Evolutionary conservation across 2,797 vertebrate species (phyloP).

Genomic region (Oryzias sinensis): DNA sequence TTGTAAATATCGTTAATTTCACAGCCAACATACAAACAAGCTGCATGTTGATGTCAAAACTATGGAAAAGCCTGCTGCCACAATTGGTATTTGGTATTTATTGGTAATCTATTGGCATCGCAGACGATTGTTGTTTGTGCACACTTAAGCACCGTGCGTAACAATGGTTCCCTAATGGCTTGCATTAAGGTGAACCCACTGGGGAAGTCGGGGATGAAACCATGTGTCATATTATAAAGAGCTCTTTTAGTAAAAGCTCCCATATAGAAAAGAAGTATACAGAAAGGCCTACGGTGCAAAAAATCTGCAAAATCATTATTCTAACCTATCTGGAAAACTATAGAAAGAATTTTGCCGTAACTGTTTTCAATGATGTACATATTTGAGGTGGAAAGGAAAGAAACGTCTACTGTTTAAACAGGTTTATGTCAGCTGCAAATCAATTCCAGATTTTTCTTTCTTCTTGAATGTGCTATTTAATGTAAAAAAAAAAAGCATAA

Average conservation of each 20-base stretch:
- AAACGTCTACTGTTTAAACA: slow-evolving; percentile 18
- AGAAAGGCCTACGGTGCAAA: slow-evolving; percentile 11
- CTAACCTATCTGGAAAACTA: slow-evolving; percentile 2
- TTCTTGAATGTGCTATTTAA: slow-evolving; percentile 63
- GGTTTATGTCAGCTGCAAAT: slow-evolving; percentile 33
- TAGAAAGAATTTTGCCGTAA: slow-evolving; percentile 5
- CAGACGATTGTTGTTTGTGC: slow-evolving; percentile 51
- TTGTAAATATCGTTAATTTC: slow-evolving; percentile 64
- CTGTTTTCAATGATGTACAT: slow-evolving; percentile 28
- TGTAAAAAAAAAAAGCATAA: slow-evolving; percentile 12
- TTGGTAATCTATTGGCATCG: slow-evolving; percentile 45
- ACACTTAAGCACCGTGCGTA: slow-evolving; percentile 31
- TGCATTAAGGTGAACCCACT: slow-evolving; percentile 5
- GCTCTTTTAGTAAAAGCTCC: not conserved
- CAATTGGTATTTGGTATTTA: slow-evolving; percentile 62
- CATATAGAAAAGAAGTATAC: slow-evolving; percentile 6
- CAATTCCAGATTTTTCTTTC: slow-evolving; percentile 6
- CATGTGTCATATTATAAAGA: slow-evolving; percentile 9
- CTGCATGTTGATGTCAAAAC: slow-evolving; percentile 91
- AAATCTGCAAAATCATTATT: not conserved
- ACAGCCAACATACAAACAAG: slow-evolving; percentile 52
- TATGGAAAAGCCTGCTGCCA: slow-evolving; percentile 62
- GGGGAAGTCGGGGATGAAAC: slow-evolving; percentile 8
- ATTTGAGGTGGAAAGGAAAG: slow-evolving; percentile 17
- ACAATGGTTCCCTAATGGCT: slow-evolving; percentile 16